Percentiles rank a stretch among this genome's conserved stretches.
Evolutionary conservation across 2,113 vertebrate genomes (phyloP).

Genomic region (Taxidea taxus): DNA sequence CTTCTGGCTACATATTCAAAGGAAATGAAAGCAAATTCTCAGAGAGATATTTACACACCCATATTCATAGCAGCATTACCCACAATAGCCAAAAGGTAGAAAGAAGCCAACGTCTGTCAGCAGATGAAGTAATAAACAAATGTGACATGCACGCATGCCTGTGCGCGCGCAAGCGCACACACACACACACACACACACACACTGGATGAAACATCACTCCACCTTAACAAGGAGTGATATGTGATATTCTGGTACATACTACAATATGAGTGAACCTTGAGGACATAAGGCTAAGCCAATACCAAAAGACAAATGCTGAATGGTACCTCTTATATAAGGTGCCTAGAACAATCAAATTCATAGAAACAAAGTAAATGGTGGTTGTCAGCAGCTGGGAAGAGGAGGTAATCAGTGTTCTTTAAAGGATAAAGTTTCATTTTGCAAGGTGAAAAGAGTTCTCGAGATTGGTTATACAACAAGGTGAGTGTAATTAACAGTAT

Average conservation of each 20-base stretch:
- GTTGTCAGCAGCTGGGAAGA: not conserved
- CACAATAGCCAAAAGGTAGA: not conserved
- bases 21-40: not conserved
- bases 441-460: not conserved
- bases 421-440: not conserved
- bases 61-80: not conserved
- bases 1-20: not conserved
- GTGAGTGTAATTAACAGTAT: not conserved
- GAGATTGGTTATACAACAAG: not conserved
- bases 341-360: not conserved
- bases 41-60: not conserved
- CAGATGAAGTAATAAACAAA: not conserved
- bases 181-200: not conserved
- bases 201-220: not conserved
- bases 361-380: not conserved
- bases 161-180: too few relatives aligned
- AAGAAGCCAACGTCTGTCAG: not conserved
- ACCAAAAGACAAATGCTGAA: not conserved
- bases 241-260: not conserved
- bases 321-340: not conserved
- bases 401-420: not conserved
- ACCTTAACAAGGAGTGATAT: not conserved
- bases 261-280: not conserved
- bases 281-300: not conserved
- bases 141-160: too few relatives aligned